Evolutionary conservation across 2,113 vertebrate species (phyloP).

Genomic region (Lepus americanus): DNA sequence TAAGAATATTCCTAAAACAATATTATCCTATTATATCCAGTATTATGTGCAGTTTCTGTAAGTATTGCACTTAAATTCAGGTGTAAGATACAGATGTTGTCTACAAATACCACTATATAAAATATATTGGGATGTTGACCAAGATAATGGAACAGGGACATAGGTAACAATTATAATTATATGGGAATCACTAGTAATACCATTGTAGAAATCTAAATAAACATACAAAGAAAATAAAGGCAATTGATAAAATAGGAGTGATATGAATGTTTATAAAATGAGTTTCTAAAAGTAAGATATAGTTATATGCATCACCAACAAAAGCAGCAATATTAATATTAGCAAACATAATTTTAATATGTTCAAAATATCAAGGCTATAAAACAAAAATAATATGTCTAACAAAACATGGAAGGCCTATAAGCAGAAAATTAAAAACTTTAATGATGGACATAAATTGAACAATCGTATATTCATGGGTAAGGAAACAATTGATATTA

Average conservation of each 20-base stretch:
- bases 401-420: not conserved
- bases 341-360: not conserved
- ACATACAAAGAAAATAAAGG: not conserved
- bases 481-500: not conserved
- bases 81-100: not conserved
- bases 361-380: not conserved
- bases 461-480: not conserved
- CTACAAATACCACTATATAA: not conserved
- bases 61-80: not conserved
- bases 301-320: not conserved
- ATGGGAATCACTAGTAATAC: not conserved
- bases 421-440: not conserved
- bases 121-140: not conserved
- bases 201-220: not conserved
- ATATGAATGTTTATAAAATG: not conserved
- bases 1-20: not conserved
- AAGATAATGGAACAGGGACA: not conserved
- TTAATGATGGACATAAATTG: not conserved
- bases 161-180: not conserved
- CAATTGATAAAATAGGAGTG: not conserved
- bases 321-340: not conserved
- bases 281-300: not conserved
- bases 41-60: not conserved
- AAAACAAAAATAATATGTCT: not conserved
- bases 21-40: not conserved